A percentile compares a stretch with the other conserved stretches of the same genome.
Evolutionary conservation across 2,888 invertebrate genomes (phyloP).

Genomic region (Ochlodes sylvanus): DNA sequence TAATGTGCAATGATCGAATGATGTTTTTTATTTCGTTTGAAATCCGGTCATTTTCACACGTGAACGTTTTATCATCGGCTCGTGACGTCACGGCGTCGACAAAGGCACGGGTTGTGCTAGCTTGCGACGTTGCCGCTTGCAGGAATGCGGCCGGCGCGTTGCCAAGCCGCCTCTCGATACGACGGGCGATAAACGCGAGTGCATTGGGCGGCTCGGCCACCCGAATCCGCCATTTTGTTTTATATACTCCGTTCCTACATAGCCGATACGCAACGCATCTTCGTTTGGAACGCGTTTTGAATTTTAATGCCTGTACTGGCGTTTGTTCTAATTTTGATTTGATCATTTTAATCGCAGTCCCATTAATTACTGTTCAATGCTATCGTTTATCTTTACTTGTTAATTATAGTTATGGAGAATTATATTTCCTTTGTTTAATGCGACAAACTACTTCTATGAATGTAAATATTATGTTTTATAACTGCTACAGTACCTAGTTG

Average conservation of each 20-base stretch:
- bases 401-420: not conserved
- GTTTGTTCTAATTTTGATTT: not conserved
- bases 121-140: conserved; percentile 74
- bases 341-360: not conserved
- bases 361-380: not conserved
- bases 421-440: not conserved
- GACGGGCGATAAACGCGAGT: conserved; percentile 68
- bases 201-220: conserved; percentile 77
- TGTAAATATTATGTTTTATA: not conserved
- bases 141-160: conserved; percentile 78
- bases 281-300: conserved; percentile 23
- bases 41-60: conserved; percentile 61
- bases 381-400: not conserved
- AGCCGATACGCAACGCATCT: conserved; percentile 12
- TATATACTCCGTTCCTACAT: conserved; percentile 51
- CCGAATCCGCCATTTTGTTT: conserved; percentile 69
- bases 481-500: not conserved
- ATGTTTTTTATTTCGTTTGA: conserved; percentile 23
- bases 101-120: conserved; percentile 63
- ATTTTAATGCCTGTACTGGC: not conserved
- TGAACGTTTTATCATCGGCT: conserved; percentile 60
- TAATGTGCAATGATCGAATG: conserved; percentile 15
- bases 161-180: conserved; percentile 67
- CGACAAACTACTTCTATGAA: not conserved
- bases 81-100: conserved; percentile 65